Evolutionary conservation across 2,797 vertebrate genomes (phyloP), one percentile per base, ranked within the genome.

Genomic region (Rhinichthys osculus): DNA sequence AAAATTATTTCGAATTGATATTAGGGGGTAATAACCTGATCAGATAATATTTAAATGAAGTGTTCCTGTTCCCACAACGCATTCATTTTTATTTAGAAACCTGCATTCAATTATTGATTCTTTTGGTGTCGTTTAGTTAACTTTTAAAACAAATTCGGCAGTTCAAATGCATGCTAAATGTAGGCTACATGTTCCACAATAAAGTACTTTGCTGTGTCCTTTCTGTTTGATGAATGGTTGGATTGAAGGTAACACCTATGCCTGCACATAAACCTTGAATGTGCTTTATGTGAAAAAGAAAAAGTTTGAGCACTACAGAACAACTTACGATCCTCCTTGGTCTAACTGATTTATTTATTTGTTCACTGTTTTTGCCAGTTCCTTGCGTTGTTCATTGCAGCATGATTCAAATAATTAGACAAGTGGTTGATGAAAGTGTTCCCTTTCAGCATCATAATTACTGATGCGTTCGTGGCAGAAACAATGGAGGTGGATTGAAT

Each of bases 401-500:
- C 23, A 10, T 79, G 38, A 85, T 70, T 38, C 59, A 71, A 71
- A 85, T 35, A 64, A 72, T 44, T 59, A 82, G 52, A 70, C 33
- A 8, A n/a, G 19, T 21, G 3, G 62, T 27, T 78, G 30, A 84
- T 77, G 30, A 77, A 40, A 78, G 62, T 69, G 44, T 77, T 84
- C 11, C 33, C 54, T 72, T 62, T 73, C 1, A 70, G 35, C n/a
- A 59, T 71, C 19, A 79, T 33, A 44, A 78, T 71, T 84, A 78
- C 50, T 23, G 33, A 78, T 84, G 27, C 9, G 4, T 10, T 66
- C 1, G 9, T 30, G 50, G 16, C 42, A 52, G 59, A 40, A 70
- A 84, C 82, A 84, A 54, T 84, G 27, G 81, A 44, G 42, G 7
- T 76, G n/a, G 59, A 54, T 66, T 84, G 44, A 84, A 64, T 86